Evolutionary conservation across 2,797 vertebrate species (phyloP).

Genomic region (Australoheros facetus): DNA sequence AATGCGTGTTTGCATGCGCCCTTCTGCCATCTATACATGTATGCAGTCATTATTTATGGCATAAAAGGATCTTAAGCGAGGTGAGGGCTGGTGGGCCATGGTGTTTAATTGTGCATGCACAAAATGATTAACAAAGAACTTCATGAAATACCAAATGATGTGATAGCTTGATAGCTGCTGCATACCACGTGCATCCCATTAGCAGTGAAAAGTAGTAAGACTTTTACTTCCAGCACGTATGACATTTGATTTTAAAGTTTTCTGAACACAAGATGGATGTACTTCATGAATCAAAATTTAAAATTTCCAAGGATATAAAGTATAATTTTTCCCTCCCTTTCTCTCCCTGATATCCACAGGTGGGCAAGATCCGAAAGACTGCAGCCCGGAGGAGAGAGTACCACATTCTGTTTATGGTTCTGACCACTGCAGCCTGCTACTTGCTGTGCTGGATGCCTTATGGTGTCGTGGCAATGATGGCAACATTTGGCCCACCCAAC

Average conservation of each 20-base stretch:
- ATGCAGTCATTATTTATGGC: too few relatives aligned
- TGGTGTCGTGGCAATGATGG: conserved; percentile 86
- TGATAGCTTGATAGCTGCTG: too few relatives aligned
- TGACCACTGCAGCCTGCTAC: conserved; percentile 85
- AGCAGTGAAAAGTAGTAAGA: not conserved
- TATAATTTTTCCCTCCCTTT: not conserved
- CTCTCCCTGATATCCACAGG: conserved; percentile 55
- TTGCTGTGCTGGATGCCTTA: conserved; percentile 88
- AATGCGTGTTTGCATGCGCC: too few relatives aligned
- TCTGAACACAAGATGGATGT: not conserved
- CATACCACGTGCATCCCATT: too few relatives aligned
- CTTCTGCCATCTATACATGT: too few relatives aligned
- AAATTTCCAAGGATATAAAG: not conserved
- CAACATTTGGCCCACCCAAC: conserved; percentile 84
- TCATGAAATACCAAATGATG: too few relatives aligned
- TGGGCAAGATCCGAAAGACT: conserved; percentile 84
- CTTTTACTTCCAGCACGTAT: too few relatives aligned
- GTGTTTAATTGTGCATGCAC: too few relatives aligned
- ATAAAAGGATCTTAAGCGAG: too few relatives aligned
- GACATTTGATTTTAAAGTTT: too few relatives aligned
- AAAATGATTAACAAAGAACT: too few relatives aligned
- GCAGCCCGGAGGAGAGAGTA: conserved; percentile 84
- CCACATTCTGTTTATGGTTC: conserved; percentile 86
- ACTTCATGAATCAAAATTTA: not conserved
- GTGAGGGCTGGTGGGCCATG: too few relatives aligned